Evolutionary conservation across 2,888 invertebrate species (phyloP).

Genomic region (Lingula anatina): DNA sequence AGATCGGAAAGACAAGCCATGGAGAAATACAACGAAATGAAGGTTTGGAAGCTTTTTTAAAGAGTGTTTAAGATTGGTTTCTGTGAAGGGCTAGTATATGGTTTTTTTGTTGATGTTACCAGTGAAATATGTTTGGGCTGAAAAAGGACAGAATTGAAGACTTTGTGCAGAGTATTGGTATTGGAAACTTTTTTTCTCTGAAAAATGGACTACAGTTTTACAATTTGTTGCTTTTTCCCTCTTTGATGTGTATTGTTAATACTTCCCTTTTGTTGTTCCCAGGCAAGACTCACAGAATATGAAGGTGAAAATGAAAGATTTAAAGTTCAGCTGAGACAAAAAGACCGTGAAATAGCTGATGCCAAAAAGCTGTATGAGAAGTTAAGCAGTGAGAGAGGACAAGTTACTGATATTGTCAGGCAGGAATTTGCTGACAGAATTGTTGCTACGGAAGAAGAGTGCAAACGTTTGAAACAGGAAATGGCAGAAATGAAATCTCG

Average conservation of each 20-base stretch:
- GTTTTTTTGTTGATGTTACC: neutral
- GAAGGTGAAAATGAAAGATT: slow-evolving; percentile 49
- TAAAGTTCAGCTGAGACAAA: slow-evolving; percentile 48
- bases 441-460: slow-evolving; percentile 52
- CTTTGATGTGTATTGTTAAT: too few relatives aligned
- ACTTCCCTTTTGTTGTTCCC: too few relatives aligned
- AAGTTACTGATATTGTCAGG: slow-evolving; percentile 51
- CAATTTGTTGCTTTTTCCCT: too few relatives aligned
- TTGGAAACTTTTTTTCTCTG: too few relatives aligned
- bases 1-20: slow-evolving; percentile 47
- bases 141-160: too few relatives aligned
- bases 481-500: slow-evolving; percentile 49
- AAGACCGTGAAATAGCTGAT: slow-evolving; percentile 48
- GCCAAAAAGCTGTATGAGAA: slow-evolving; percentile 47
- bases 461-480: slow-evolving; percentile 47
- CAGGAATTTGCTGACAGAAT: slow-evolving; percentile 53
- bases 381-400: slow-evolving; percentile 46
- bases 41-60: slow-evolving; percentile 25
- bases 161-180: too few relatives aligned
- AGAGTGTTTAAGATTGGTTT: slow-evolving; percentile 2
- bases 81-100: neutral
- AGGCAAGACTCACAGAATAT: slow-evolving; percentile 45
- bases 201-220: too few relatives aligned
- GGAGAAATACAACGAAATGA: slow-evolving; percentile 50
- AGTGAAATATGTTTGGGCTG: too few relatives aligned